Conservation (phyloP, 2,113 vertebrate genomes). For the Myodes glareolus region DNA sequence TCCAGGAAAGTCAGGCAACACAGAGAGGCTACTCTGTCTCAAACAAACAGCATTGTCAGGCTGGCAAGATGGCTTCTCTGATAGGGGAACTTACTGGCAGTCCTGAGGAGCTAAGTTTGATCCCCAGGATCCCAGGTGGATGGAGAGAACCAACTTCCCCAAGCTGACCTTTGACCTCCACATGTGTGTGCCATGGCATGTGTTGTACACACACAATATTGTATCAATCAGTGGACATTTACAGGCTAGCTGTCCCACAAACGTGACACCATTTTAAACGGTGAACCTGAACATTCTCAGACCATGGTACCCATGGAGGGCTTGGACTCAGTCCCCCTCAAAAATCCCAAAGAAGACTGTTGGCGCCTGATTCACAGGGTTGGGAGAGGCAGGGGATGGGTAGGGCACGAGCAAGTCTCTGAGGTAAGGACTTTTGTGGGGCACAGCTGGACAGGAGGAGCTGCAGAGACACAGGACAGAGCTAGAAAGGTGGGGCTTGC, state of each 20-base stretch:
- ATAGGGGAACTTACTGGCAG: not conserved
- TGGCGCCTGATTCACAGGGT: not conserved
- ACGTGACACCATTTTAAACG: not conserved
- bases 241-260: not conserved
- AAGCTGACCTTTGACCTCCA: not conserved
- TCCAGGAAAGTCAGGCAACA: not conserved
- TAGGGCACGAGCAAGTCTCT: not conserved
- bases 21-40: not conserved
- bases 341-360: not conserved
- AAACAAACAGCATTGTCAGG: not conserved
- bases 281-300: not conserved
- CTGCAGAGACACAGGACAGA: not conserved
- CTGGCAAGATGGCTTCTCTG: not conserved
- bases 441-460: not conserved
- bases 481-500: not conserved
- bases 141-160: not conserved
- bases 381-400: not conserved
- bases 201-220: not conserved
- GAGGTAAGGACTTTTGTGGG: fast-evolving
- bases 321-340: not conserved
- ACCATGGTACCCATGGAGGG: not conserved
- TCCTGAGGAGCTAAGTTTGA: not conserved
- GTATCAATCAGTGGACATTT: not conserved
- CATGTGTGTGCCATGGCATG: not conserved
- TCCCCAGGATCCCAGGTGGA: not conserved